Base-by-base conservation (phyloP, 2,113 vertebrate genomes). In the Amblyornis subalaris region DNA sequence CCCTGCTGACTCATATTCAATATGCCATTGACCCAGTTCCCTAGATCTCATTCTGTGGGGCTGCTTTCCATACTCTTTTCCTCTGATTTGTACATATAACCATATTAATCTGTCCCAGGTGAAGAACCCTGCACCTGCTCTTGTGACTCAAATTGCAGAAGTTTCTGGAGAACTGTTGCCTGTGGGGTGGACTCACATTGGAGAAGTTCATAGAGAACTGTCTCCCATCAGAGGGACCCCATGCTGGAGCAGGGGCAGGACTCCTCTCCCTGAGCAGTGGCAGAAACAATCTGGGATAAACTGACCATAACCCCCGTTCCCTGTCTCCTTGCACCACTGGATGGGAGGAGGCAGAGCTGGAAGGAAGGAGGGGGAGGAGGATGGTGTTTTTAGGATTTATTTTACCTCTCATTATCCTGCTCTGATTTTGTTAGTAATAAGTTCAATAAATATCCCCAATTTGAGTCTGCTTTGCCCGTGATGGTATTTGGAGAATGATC, bases 181-280 rank as follows among this genome's bases (percentile, higher is more conserved):
- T 20, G 12, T 17, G 23, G 44, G 15, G n/a, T 21, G 33, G 36
- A 58, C 8, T 45, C 33, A 51, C 8, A 73, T 1, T 11, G 35
- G 17, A 42, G 26, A 73, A 50, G 5, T 15, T 73, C 18, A 48
- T 3, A 23, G 28, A 58, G 25, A 50, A 44, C 4, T 31, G 18
- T 33, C 8, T 45, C 23, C 67, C 28, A 12, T 45, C 26, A 12
- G 19, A 66, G 8, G 33, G 33, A 51, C 6, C 5, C 7, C 12
- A 8, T 0, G 0, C 10, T 58, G 51, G 44, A 58, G 20, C 6
- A 9, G 26, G 19, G 26, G 36, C 58, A 65, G 10, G 22, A 58
- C 12, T 73, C 19, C 10, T 73, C 23, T 58, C 19, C 19, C 15
- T 16, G 19, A 57, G 33, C 33, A 88, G 23, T 4, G 20, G 23